phyloP scores from a whole-genome alignment of 2,113 vertebrate species.

The Xyliphius kryptos region DNA sequence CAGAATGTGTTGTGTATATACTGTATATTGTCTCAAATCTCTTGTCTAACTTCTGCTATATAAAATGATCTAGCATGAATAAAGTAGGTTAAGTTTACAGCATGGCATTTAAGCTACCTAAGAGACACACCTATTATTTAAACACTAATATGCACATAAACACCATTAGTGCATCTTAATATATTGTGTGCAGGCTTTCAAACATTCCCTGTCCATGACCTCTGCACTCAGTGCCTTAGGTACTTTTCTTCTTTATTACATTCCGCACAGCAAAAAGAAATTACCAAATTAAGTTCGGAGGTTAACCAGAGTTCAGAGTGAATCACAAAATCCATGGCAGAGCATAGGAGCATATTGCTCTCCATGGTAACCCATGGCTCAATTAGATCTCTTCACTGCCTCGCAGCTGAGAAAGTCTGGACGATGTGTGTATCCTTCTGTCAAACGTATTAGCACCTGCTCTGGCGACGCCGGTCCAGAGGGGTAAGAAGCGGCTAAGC shows the following conservation, averaged over 20 bases:
- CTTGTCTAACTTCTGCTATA: no score
- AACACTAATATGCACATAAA: no score
- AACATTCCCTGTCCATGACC: constrained; percentile 2
- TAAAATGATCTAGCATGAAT: no score
- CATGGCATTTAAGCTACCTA: no score
- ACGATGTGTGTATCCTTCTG: constrained; percentile 36
- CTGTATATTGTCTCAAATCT: no score
- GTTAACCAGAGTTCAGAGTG: constrained; percentile 38
- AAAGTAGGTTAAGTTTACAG: no score
- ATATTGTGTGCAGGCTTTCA: neutral
- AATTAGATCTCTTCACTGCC: constrained; percentile 42
- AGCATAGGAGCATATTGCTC: constrained; percentile 42
- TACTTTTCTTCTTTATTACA: constrained; percentile 15
- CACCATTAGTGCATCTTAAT: constrained; percentile 4
- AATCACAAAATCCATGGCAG: constrained; percentile 33
- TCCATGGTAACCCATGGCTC: constrained; percentile 45
- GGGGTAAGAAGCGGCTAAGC: constrained; percentile 16
- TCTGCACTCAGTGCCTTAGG: constrained; percentile 8
- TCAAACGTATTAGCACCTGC: constrained; percentile 35
- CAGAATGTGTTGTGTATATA: no score
- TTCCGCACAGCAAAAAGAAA: constrained; percentile 23
- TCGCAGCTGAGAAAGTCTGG: constrained; percentile 35
- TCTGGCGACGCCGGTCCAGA: constrained; percentile 13
- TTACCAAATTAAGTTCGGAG: constrained; percentile 37
- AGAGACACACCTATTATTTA: no score